Conservation (phyloP, 1,140 invertebrate species). For the Camponotus floridanus region DNA sequence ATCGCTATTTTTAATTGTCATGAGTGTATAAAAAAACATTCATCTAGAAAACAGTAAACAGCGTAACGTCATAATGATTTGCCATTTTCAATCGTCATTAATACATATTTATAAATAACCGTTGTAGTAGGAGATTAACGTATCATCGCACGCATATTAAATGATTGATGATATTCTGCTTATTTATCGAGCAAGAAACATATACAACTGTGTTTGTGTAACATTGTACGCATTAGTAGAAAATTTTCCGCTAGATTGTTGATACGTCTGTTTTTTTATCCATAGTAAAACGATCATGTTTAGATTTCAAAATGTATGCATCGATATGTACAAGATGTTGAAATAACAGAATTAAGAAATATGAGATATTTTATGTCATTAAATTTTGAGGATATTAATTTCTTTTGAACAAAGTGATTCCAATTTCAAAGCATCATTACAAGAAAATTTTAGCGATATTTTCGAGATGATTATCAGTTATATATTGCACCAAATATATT, state of each 20-base stretch:
- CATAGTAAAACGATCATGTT: neutral
- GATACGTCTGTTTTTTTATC: slow-evolving; percentile 12
- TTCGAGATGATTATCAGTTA: neutral
- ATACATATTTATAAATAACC: slow-evolving; percentile 69
- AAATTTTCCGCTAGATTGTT: slow-evolving; percentile 34
- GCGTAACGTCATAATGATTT: slow-evolving; percentile 1
- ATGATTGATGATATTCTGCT: slow-evolving; percentile 17
- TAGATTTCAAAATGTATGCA: neutral
- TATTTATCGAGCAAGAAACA: slow-evolving; percentile 53
- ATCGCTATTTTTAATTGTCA: slow-evolving; percentile 20
- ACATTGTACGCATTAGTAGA: neutral
- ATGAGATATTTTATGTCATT: neutral
- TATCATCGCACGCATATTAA: slow-evolving; percentile 27
- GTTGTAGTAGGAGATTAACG: neutral
- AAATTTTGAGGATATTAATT: neutral
- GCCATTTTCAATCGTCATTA: slow-evolving; percentile 54
- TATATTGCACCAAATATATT: neutral
- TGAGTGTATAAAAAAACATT: neutral
- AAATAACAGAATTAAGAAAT: slow-evolving; percentile 5
- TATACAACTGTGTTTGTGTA: neutral
- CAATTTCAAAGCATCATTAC: neutral
- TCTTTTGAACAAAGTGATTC: neutral
- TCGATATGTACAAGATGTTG: neutral
- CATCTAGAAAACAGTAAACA: slow-evolving; percentile 13
- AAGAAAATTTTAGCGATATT: neutral